Evolutionary conservation across 2,888 invertebrate species (phyloP).

Genomic region (Labia minor): DNA sequence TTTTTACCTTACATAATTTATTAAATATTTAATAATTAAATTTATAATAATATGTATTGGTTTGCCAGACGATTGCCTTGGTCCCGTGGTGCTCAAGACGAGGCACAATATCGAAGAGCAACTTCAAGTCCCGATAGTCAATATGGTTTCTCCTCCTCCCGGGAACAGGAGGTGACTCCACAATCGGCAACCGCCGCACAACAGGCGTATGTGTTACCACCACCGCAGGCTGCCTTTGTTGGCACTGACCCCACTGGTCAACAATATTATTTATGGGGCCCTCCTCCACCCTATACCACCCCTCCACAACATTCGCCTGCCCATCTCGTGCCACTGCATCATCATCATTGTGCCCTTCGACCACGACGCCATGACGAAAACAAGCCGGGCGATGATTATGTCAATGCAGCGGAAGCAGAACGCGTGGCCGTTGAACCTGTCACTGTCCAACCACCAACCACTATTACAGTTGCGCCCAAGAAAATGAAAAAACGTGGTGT

Average conservation of each 20-base stretch:
- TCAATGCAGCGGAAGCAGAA: constrained; percentile 23
- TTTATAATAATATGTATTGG: no score
- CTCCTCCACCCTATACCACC: constrained; percentile 66
- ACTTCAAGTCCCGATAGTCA: constrained; percentile 68
- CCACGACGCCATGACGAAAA: constrained; percentile 14
- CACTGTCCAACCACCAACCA: neutral
- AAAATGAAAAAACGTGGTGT: neutral
- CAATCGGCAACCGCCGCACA: neutral
- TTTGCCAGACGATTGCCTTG: neutral
- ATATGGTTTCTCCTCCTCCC: constrained; percentile 48
- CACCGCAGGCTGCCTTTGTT: constrained; percentile 22
- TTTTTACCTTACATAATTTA: no score
- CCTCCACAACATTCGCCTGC: constrained; percentile 56
- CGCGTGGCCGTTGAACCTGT: neutral
- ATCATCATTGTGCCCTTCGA: constrained; percentile 21
- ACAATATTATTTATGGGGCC: constrained; percentile 63
- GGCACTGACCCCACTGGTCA: constrained; percentile 17
- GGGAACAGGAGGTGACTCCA: constrained; percentile 15
- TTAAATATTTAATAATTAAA: no score
- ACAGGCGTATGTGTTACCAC: constrained; percentile 31
- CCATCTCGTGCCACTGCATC: constrained; percentile 22
- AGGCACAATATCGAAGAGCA: constrained; percentile 49
- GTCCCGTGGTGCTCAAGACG: constrained; percentile 13
- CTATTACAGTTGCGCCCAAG: neutral
- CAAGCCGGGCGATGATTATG: constrained; percentile 23